A percentile compares a stretch with the other conserved stretches of the same genome.
Evolutionary conservation across 2,797 vertebrate genomes (phyloP).

Genomic region (Acanthopagrus latus): DNA sequence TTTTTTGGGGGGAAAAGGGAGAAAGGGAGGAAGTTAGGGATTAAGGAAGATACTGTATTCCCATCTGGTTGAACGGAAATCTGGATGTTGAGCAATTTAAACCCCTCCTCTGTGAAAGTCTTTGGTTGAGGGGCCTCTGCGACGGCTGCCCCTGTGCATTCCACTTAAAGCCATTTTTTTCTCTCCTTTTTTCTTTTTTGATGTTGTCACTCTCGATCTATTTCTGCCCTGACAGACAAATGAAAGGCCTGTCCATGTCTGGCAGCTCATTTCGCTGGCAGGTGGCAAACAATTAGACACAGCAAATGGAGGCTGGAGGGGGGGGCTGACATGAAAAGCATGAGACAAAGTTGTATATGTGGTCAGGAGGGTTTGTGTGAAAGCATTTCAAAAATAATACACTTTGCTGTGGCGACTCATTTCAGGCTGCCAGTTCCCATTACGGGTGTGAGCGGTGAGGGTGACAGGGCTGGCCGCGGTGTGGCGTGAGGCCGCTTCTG

Average conservation of each 20-base stretch:
- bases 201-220: slow-evolving; percentile 97
- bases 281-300: slow-evolving; percentile 99
- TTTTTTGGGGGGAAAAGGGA: background rate
- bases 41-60: slow-evolving; percentile 81
- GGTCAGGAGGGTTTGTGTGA: slow-evolving; percentile 94
- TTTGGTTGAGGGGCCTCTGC: slow-evolving; percentile 79
- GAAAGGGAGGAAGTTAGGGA: slow-evolving; percentile 39
- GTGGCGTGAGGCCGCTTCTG: slow-evolving; percentile 91
- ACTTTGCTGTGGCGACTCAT: slow-evolving; percentile 96
- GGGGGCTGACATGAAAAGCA: slow-evolving; percentile 94
- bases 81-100: slow-evolving; percentile 87
- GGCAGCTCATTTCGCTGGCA: slow-evolving; percentile 98
- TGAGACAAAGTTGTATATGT: slow-evolving; percentile 94
- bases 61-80: slow-evolving; percentile 83
- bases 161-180: slow-evolving; percentile 58
- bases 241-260: slow-evolving; percentile 90
- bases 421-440: slow-evolving; percentile 98
- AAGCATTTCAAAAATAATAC: slow-evolving; percentile 99
- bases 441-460: slow-evolving; percentile 94
- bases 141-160: slow-evolving; percentile 43
- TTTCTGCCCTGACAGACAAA: slow-evolving; percentile 93
- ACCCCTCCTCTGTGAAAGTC: slow-evolving; percentile 86
- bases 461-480: slow-evolving; percentile 89
- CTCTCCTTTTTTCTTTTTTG: slow-evolving; percentile 88
- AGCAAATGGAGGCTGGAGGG: slow-evolving; percentile 92